These are phyloP conservation scores for Nemoura dubitans DNA, from an alignment of 2,888 invertebrate genomes.

Conservation along the genomic window DNA sequence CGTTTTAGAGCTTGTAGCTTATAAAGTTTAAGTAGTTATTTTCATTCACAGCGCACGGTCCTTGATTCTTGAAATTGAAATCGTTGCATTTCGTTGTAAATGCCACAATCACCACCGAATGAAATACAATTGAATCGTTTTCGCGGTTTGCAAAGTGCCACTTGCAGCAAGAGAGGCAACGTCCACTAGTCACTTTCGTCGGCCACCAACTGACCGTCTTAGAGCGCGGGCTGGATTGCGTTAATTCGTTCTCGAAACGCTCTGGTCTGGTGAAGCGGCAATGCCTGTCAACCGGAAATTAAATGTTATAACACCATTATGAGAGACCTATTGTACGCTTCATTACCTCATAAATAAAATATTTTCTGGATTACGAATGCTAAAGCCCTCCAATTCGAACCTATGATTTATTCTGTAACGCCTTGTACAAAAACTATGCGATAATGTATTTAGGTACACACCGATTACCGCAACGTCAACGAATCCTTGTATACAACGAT, in stretches of 20 bases:
- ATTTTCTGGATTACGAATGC: slow-evolving; percentile 2
- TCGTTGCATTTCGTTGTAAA: background rate
- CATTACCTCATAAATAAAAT: slow-evolving; percentile 8
- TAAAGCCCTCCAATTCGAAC: background rate
- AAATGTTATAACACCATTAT: slow-evolving; percentile 32
- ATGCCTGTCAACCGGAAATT: slow-evolving; percentile 32
- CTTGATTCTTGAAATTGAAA: background rate
- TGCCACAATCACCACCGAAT: background rate
- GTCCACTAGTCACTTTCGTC: background rate
- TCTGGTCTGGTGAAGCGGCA: background rate
- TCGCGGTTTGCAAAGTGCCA: background rate
- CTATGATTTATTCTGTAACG: too few relatives aligned
- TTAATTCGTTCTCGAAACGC: background rate
- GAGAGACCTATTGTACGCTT: slow-evolving; percentile 29
- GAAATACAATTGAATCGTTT: background rate
- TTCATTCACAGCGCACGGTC: background rate
- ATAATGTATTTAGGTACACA: too few relatives aligned
- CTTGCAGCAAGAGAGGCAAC: background rate
- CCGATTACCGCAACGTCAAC: too few relatives aligned
- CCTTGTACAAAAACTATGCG: too few relatives aligned
- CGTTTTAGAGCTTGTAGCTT: background rate
- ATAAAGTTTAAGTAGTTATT: background rate
- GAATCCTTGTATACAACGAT: too few relatives aligned
- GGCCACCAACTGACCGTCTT: background rate
- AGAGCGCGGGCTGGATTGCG: background rate